Percentiles rank a stretch among this genome's conserved stretches.
Conservation (phyloP, 2,888 invertebrate species). For the Latheticus oryzae region DNA sequence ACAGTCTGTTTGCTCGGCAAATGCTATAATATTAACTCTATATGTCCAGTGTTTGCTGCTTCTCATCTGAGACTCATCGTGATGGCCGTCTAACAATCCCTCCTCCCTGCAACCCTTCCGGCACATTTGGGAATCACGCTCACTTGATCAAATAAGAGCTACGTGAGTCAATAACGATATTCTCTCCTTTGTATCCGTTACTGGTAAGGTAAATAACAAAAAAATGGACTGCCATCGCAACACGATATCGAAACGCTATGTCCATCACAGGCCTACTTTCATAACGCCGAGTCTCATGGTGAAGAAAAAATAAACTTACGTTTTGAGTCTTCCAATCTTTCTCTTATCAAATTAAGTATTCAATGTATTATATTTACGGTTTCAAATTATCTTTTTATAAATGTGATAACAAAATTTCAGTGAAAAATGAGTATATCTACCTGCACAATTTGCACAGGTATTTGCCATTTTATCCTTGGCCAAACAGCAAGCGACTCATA, state of each 20-base stretch:
- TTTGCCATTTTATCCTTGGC: background rate
- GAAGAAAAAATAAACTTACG: background rate
- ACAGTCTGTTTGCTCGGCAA: slow-evolving; percentile 57
- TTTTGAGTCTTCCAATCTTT: background rate
- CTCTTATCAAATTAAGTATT: background rate
- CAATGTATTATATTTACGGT: too few relatives aligned
- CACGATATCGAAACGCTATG: slow-evolving; percentile 4
- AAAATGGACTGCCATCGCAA: slow-evolving; percentile 36
- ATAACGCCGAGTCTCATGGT: background rate
- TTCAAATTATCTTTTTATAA: too few relatives aligned
- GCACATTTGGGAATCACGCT: slow-evolving; percentile 53
- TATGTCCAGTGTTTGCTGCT: slow-evolving; percentile 58
- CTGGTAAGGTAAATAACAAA: slow-evolving; percentile 45
- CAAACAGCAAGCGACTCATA: slow-evolving; percentile 6
- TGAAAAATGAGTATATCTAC: too few relatives aligned
- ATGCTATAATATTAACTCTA: slow-evolving; percentile 60
- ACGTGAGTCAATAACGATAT: slow-evolving; percentile 56
- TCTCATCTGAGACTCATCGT: slow-evolving; percentile 59
- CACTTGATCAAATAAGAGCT: slow-evolving; percentile 56
- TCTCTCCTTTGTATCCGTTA: slow-evolving; percentile 46
- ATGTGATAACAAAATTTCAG: too few relatives aligned
- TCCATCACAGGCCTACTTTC: background rate
- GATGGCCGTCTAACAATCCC: slow-evolving; percentile 45
- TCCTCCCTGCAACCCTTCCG: slow-evolving; percentile 49
- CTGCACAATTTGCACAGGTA: slow-evolving; percentile 5